A percentile compares a stretch with the other conserved stretches of the same genome.
phyloP scores from a whole-genome alignment of 2,797 vertebrate genomes.

The Falco novaeseelandiae region DNA sequence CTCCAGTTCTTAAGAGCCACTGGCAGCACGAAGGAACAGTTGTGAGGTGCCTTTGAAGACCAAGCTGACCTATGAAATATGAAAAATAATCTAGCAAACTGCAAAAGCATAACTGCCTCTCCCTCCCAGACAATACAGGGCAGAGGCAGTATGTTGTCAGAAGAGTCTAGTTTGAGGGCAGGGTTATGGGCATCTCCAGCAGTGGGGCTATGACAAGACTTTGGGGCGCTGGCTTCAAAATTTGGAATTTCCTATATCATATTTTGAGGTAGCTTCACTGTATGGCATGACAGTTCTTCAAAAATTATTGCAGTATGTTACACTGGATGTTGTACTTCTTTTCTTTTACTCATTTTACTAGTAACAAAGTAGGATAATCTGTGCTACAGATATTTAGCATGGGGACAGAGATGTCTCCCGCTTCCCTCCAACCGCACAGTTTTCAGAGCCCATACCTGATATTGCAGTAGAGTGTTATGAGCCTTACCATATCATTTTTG shows the following conservation, averaged over 20 bases:
- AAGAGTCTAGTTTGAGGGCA: background rate
- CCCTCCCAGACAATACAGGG: background rate
- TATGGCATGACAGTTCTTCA: background rate
- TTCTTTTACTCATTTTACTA: background rate
- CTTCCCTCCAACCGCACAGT: background rate
- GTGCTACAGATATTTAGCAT: background rate
- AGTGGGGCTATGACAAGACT: background rate
- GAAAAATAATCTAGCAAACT: background rate
- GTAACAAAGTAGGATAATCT: background rate
- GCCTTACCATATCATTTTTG: slow-evolving; percentile 95
- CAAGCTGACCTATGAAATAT: background rate
- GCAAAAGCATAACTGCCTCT: background rate
- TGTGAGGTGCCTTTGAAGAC: background rate
- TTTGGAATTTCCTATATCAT: background rate
- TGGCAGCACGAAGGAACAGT: background rate
- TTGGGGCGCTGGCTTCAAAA: background rate
- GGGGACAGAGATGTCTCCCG: background rate
- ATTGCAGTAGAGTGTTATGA: background rate
- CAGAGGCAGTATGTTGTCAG: background rate
- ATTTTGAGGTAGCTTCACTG: background rate
- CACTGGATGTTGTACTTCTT: background rate
- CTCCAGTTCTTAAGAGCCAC: background rate
- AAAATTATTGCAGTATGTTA: background rate
- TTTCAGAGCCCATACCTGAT: background rate
- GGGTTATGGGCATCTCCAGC: background rate